Conservation (phyloP, 2,113 vertebrate genomes). For the Cyanoramphus novaezelandiae region DNA sequence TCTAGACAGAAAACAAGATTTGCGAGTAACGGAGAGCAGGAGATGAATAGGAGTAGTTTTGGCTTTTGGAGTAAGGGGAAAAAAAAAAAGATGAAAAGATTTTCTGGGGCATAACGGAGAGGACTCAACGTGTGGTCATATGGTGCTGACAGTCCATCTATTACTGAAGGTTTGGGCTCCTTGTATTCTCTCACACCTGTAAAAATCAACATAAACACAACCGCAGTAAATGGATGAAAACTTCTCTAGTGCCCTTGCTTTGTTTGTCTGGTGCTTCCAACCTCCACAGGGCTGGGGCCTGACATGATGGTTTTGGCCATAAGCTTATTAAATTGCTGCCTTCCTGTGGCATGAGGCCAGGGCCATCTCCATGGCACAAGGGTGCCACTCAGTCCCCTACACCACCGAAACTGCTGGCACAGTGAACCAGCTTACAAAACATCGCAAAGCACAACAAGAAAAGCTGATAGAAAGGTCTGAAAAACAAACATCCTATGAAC, state of each 20-base stretch:
- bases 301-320: neutral
- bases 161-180: neutral
- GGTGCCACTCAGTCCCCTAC: neutral
- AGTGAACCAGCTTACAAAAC: neutral
- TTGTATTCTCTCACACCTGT: neutral
- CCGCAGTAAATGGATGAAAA: neutral
- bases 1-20: neutral
- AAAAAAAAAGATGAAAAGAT: neutral
- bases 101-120: neutral
- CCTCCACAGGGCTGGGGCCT: neutral
- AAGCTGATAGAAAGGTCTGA: neutral
- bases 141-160: neutral
- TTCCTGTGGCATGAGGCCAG: neutral
- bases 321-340: neutral
- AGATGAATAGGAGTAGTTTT: neutral
- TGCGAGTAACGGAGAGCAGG: neutral
- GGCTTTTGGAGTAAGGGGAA: neutral
- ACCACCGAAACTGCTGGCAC: neutral
- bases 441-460: neutral
- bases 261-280: neutral
- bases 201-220: neutral
- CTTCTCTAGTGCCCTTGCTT: neutral
- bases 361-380: neutral
- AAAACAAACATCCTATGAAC: neutral
- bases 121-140: neutral